These are phyloP conservation scores for Watsonalla cultraria DNA, from an alignment of 2,888 invertebrate genomes.

Conservation along the genomic window DNA sequence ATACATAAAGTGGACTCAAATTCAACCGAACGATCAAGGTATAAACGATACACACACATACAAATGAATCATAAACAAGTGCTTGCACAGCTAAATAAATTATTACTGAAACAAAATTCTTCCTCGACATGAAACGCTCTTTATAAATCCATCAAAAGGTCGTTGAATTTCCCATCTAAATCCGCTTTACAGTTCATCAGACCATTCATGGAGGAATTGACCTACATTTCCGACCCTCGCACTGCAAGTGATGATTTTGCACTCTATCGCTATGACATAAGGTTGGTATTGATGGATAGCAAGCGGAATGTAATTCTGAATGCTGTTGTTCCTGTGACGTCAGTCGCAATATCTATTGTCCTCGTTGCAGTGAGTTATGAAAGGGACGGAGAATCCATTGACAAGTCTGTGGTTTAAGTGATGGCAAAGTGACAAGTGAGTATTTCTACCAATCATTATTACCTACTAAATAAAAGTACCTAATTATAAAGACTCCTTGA, in stretches of 20 bases:
- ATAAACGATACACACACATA: no score
- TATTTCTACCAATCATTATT: no score
- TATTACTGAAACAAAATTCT: no score
- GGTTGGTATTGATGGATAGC: conserved; percentile 1
- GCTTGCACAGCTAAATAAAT: no score
- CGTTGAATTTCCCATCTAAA: conserved; percentile 12
- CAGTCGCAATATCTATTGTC: conserved; percentile 35
- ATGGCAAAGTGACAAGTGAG: no score
- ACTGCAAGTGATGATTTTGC: not conserved
- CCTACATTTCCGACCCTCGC: conserved; percentile 27
- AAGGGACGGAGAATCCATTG: conserved; percentile 42
- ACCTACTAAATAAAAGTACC: no score
- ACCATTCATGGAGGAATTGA: conserved; percentile 36
- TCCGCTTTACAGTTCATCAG: conserved; percentile 28
- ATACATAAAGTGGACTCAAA: no score
- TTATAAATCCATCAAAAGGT: not conserved
- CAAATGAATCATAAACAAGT: no score
- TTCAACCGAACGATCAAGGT: no score
- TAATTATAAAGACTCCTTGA: no score
- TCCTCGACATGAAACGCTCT: not conserved
- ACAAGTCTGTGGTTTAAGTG: conserved; percentile 12
- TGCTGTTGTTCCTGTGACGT: conserved; percentile 44
- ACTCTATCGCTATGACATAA: not conserved
- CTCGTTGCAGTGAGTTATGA: conserved; percentile 15
- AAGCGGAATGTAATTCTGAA: conserved; percentile 30